A percentile compares a stretch with the other conserved stretches of the same genome.
These are phyloP conservation scores for Clivina fossor DNA, from an alignment of 2,888 invertebrate genomes.

Conservation along the genomic window DNA sequence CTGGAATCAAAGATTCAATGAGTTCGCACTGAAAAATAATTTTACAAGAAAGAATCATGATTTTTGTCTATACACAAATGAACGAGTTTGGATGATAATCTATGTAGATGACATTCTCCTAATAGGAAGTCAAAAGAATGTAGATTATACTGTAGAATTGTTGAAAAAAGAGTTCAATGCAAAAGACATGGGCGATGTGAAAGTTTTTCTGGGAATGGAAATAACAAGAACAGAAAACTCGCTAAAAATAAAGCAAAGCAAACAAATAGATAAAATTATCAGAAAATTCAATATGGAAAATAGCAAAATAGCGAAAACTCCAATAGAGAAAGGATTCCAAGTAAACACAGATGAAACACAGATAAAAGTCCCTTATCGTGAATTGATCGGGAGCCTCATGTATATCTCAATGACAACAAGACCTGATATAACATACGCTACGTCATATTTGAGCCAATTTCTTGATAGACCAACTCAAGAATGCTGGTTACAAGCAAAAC, in stretches of 20 bases:
- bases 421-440: conserved; percentile 38
- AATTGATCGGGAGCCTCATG: conserved; percentile 37
- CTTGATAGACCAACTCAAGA: too few species aligned
- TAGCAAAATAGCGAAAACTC: conserved; percentile 22
- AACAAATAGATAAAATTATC: conserved; percentile 27
- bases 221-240: conserved; percentile 9
- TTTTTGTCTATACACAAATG: conserved; percentile 9
- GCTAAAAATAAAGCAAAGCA: too few species aligned
- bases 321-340: conserved; percentile 26
- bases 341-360: conserved; percentile 3
- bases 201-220: conserved; percentile 16
- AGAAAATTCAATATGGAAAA: conserved; percentile 32
- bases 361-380: conserved; percentile 35
- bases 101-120: not conserved
- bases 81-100: not conserved
- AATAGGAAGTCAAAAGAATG: not conserved
- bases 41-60: conserved; percentile 3
- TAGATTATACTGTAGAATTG: not conserved
- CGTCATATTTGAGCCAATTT: too few species aligned
- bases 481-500: too few species aligned
- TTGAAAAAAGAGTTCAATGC: conserved; percentile 9
- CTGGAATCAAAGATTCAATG: conserved; percentile 10
- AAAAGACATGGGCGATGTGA: conserved; percentile 8
- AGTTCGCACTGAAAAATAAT: conserved; percentile 6
- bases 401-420: conserved; percentile 31